Conservation (phyloP, 2,888 invertebrate genomes). For the Pegoplata infirma region DNA sequence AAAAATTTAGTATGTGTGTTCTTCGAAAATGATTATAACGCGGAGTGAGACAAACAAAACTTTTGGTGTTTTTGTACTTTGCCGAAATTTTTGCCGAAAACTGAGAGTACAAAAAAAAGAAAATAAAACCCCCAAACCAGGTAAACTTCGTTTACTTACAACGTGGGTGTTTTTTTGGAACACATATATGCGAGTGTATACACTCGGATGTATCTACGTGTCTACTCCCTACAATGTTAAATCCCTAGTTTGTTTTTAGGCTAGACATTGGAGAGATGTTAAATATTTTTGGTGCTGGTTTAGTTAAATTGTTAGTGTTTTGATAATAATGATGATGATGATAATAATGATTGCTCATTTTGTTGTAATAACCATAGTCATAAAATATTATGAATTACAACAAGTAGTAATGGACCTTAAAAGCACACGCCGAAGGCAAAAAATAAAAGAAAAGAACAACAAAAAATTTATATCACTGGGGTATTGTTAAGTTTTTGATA, state of each 20-base stretch:
- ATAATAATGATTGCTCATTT: neutral
- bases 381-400: neutral
- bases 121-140: neutral
- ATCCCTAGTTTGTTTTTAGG: constrained; percentile 5
- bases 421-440: neutral
- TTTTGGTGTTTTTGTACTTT: constrained; percentile 12
- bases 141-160: neutral
- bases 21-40: neutral
- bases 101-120: neutral
- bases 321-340: neutral
- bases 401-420: neutral
- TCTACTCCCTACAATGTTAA: too few relatives aligned
- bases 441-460: neutral
- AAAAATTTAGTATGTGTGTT: neutral
- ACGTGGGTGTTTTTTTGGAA: neutral
- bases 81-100: constrained; percentile 14
- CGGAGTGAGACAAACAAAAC: constrained; percentile 17
- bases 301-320: neutral
- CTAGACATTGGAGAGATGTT: neutral
- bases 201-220: too few relatives aligned
- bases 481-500: neutral
- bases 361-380: neutral
- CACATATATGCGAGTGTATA: neutral
- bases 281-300: neutral
- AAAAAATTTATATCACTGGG: neutral